Percentiles rank a stretch among this genome's conserved stretches.
Conservation (phyloP, 1,140 invertebrate genomes). For the Atta texana region DNA sequence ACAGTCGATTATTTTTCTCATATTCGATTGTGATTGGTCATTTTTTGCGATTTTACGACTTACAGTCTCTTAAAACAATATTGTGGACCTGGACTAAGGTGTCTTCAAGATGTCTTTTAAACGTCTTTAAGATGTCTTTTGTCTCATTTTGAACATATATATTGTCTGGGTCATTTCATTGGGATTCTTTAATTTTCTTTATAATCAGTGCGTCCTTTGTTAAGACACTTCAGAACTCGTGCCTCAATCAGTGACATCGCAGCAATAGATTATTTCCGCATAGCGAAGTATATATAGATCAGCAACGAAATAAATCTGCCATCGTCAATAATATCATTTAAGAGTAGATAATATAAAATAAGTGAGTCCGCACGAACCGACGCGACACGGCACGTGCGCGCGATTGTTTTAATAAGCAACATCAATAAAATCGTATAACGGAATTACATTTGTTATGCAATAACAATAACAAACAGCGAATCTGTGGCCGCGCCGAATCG, state of each 20-base stretch:
- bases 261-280: conserved; percentile 7
- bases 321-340: neutral
- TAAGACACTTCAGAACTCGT: neutral
- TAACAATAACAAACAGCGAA: neutral
- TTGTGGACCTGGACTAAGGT: no score
- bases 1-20: no score
- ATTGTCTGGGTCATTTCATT: no score
- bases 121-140: no score
- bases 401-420: neutral
- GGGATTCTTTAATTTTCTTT: no score
- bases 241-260: neutral
- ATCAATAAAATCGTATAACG: neutral
- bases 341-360: conserved; percentile 15
- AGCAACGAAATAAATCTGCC: neutral
- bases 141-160: no score
- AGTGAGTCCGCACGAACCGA: conserved; percentile 13
- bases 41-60: no score
- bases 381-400: neutral
- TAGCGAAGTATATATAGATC: conserved; percentile 3
- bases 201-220: neutral
- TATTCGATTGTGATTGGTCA: no score
- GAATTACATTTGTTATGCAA: neutral
- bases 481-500: neutral
- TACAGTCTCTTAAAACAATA: no score
- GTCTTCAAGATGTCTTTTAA: no score